Conservation (phyloP, 37 sponge, comb jelly and placozoan species). For the Aplysina aerophoba region DNA sequence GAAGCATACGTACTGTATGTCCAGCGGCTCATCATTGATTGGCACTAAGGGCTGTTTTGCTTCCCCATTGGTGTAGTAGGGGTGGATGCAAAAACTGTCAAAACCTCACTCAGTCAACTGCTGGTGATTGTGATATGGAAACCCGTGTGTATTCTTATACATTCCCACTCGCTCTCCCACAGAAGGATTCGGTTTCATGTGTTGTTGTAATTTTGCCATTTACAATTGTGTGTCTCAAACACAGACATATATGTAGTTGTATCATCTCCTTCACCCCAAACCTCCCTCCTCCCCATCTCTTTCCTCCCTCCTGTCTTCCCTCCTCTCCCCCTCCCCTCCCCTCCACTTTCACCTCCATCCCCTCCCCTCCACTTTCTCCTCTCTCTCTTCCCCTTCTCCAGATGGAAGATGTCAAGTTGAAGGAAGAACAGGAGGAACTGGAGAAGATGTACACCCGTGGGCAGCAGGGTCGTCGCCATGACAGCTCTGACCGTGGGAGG, state of each 20-base stretch:
- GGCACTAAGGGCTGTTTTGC: no score
- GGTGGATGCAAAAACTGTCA: no score
- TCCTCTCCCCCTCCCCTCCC: neutral
- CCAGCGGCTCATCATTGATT: no score
- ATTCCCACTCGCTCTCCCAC: no score
- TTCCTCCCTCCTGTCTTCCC: neutral
- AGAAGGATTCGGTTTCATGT: no score
- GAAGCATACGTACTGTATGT: no score
- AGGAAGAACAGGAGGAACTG: constrained; percentile 67
- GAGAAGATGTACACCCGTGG: constrained; percentile 55
- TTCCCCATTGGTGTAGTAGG: no score
- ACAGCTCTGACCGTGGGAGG: neutral
- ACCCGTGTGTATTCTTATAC: no score
- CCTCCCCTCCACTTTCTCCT: neutral
- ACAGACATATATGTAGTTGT: no score
- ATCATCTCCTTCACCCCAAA: neutral
- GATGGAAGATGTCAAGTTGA: constrained; percentile 80
- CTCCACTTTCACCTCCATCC: neutral
- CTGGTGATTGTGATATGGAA: no score
- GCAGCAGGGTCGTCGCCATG: neutral
- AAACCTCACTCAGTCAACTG: no score
- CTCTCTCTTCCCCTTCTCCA: neutral
- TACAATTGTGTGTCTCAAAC: neutral
- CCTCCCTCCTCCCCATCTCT: neutral
- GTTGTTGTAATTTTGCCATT: neutral